Evolutionary conservation across 2,113 vertebrate species (phyloP), one percentile per base, ranked within the genome.

Genomic region (Oplegnathus fasciatus): DNA sequence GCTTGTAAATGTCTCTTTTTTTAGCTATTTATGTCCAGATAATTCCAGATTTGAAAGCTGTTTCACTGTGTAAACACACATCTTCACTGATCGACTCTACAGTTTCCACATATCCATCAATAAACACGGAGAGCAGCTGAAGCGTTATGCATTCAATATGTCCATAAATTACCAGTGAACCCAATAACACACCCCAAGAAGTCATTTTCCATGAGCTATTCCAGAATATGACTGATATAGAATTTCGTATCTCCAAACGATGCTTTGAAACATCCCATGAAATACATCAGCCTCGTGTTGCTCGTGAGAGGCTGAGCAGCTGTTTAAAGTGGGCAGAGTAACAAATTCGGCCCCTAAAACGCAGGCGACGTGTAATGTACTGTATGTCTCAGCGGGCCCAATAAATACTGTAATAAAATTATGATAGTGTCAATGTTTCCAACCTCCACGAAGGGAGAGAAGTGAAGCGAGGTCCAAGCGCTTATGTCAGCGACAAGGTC

Each of bases 371-470:
- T 90, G 81, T 77, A 88, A 82, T 66, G 80, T 61, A 37, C 6
- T 66, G 80, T 61, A 37, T 7, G 89, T 90, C 91, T 89, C 90
- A 62, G 70, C 5, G 77, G 90, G 75, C 30, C 67, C 70, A 86
- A 89, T 93, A 94, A 93, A 91, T 88, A 50, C 46, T 10, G 58
- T 66, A 68, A 80, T 93, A 91, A 92, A 94, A 90, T 78, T 50
- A 84, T 81, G 75, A 83, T 58, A 54, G 75, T 89, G 91, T 90
- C 80, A 91, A 32, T 90, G 89, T 92, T 94, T 93, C 91, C 89
- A 92, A 77, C 65, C 67, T 88, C 66, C 64, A 62, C 14, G 52
- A 57, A 80, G 70, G n/a, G 50, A 77, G 70, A 82, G 61, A 67
- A 83, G 60, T 6, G 18, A 37, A 82, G 72, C 5, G 13, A 64